These are phyloP conservation scores for Blastobasis adustella DNA, from an alignment of 2,888 invertebrate genomes.

Conservation along the genomic window DNA sequence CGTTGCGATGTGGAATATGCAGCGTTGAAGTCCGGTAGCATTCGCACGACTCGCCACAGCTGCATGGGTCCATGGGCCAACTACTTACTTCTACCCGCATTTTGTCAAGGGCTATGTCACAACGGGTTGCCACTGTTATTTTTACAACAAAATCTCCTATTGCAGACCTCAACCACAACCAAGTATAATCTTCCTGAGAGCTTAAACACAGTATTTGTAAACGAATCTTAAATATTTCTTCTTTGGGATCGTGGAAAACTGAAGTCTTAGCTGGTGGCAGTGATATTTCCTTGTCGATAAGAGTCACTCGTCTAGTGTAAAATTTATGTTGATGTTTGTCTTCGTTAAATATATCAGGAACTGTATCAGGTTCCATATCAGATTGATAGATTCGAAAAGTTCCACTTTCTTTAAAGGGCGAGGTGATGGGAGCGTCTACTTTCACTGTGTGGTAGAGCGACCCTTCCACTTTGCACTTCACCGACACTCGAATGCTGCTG, in stretches of 20 bases:
- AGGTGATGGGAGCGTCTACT: slow-evolving; percentile 48
- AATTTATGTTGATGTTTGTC: slow-evolving; percentile 25
- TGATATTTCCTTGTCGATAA: slow-evolving; percentile 42
- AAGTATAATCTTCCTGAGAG: slow-evolving; percentile 46
- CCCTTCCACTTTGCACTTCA: slow-evolving; percentile 57
- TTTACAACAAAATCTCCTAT: slow-evolving; percentile 58
- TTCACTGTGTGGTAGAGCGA: slow-evolving; percentile 54
- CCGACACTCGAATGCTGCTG: slow-evolving; percentile 41
- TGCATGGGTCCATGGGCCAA: slow-evolving; percentile 59
- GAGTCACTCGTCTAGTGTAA: slow-evolving; percentile 43
- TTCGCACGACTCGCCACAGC: slow-evolving; percentile 57
- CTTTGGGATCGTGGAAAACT: slow-evolving; percentile 24
- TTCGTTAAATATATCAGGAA: slow-evolving; percentile 10
- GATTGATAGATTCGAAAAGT: slow-evolving; percentile 39
- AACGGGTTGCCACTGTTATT: slow-evolving; percentile 54
- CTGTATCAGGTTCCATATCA: slow-evolving; percentile 46
- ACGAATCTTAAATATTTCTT: slow-evolving; percentile 39
- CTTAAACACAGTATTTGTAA: slow-evolving; percentile 55
- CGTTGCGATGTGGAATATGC: slow-evolving; percentile 56
- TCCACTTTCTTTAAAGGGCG: slow-evolving; percentile 41
- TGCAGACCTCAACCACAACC: slow-evolving; percentile 60
- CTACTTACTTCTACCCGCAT: slow-evolving; percentile 38
- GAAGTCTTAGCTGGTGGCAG: slow-evolving; percentile 38
- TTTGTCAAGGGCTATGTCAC: slow-evolving; percentile 55
- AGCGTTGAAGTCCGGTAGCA: slow-evolving; percentile 54